These are phyloP conservation scores for Mus spretus DNA, from an alignment of 2,797 vertebrate genomes.

Conservation along the genomic window DNA sequence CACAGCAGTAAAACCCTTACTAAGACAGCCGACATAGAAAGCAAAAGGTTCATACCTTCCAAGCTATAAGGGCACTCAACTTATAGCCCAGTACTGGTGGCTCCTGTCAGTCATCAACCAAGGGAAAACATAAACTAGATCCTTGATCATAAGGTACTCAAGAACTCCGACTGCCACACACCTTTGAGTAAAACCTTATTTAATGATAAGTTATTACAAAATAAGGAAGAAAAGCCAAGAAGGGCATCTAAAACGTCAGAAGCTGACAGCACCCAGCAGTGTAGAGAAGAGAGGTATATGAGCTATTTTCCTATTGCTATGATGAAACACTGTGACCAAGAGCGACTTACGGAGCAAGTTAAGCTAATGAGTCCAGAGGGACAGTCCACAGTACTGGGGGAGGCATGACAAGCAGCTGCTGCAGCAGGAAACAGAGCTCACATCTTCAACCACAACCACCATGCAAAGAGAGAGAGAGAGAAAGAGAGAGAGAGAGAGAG, in stretches of 20 bases:
- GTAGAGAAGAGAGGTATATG: neutral
- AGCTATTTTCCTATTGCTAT: neutral
- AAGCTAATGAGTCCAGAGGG: neutral
- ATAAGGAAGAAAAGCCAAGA: neutral
- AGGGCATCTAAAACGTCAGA: neutral
- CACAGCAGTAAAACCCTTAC: too few relatives aligned
- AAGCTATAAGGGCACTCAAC: constrained; percentile 45
- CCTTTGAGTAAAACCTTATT: neutral
- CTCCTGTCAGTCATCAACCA: neutral
- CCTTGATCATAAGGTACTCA: neutral
- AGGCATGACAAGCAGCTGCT: neutral
- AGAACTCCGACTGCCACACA: neutral
- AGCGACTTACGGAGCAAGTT: neutral
- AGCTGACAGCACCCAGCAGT: neutral
- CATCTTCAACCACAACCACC: neutral
- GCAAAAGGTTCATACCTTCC: neutral
- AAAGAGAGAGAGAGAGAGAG: too few relatives aligned
- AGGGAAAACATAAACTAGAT: constrained; percentile 25
- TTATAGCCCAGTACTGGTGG: neutral
- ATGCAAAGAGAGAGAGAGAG: neutral
- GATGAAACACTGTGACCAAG: neutral
- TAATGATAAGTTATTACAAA: neutral
- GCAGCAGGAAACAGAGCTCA: neutral
- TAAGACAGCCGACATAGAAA: neutral
- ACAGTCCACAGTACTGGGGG: neutral